These are phyloP conservation scores for Machaerirhynchus nigripectus DNA, from an alignment of 2,113 vertebrate species.

Conservation along the genomic window DNA sequence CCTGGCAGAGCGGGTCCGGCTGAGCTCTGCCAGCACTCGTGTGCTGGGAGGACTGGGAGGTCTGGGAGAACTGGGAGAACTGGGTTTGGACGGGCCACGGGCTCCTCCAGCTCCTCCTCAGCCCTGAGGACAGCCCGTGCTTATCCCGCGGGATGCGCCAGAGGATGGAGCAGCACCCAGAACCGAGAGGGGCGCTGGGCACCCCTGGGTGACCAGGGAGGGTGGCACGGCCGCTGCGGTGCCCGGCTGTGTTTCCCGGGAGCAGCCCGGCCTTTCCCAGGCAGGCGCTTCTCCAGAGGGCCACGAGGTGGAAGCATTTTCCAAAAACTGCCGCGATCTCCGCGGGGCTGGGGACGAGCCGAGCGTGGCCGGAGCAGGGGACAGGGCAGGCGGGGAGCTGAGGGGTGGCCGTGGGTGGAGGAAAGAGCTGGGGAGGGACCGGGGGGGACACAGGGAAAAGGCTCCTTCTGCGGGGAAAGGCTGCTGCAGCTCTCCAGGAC, in stretches of 20 bases:
- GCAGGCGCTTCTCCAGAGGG: neutral
- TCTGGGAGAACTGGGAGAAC: neutral
- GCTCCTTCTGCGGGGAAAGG: neutral
- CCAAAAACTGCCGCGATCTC: neutral
- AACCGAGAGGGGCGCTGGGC: neutral
- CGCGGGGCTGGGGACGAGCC: no score
- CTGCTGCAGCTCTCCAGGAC: rapidly evolving
- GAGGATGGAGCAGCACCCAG: neutral
- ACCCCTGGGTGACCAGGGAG: neutral
- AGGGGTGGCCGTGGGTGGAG: neutral
- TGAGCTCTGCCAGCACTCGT: neutral
- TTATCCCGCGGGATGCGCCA: neutral
- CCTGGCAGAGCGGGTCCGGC: neutral
- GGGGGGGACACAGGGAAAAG: rapidly evolving
- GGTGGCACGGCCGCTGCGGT: neutral
- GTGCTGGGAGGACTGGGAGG: neutral
- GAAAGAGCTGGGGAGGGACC: neutral
- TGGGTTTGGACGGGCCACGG: neutral
- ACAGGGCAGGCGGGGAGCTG: neutral
- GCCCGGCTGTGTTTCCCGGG: rapidly evolving
- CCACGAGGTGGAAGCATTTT: slow-evolving; percentile 58
- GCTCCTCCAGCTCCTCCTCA: neutral
- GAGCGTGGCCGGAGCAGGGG: neutral
- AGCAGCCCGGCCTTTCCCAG: neutral
- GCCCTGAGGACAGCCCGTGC: neutral